These are phyloP conservation scores for Notodonta dromedarius DNA, from an alignment of 2,888 invertebrate genomes.

Conservation along the genomic window DNA sequence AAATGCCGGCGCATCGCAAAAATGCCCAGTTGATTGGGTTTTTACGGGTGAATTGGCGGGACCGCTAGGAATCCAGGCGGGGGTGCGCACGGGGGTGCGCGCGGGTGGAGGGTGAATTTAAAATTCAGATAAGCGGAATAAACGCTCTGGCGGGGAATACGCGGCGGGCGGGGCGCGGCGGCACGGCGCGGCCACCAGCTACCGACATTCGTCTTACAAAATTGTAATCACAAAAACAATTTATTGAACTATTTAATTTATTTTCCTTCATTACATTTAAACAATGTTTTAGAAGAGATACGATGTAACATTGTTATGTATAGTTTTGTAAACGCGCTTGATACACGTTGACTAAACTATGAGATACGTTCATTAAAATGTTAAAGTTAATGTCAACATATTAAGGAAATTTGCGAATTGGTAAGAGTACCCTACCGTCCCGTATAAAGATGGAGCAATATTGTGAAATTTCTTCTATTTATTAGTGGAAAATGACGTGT, in stretches of 20 bases:
- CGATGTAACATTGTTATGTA: too few species aligned
- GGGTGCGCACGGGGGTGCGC: conserved; percentile 15
- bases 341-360: too few species aligned
- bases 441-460: too few species aligned
- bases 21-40: conserved; percentile 74
- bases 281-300: too few species aligned
- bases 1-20: conserved; percentile 63
- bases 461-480: not conserved
- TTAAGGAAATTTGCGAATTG: too few species aligned
- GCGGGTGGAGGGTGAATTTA: conserved; percentile 57
- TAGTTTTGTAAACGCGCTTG: too few species aligned
- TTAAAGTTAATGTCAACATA: too few species aligned
- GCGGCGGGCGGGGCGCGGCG: conserved; percentile 13
- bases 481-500: not conserved
- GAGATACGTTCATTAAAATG: too few species aligned
- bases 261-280: too few species aligned
- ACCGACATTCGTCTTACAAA: not conserved
- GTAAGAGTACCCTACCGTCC: too few species aligned
- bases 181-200: not conserved
- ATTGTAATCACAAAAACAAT: not conserved
- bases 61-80: conserved; percentile 65
- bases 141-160: conserved; percentile 55
- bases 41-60: conserved; percentile 69
- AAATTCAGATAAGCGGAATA: conserved; percentile 81
- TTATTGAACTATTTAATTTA: too few species aligned